Conservation (phyloP, 2,888 invertebrate genomes). For the Agrotis exclamationis region DNA sequence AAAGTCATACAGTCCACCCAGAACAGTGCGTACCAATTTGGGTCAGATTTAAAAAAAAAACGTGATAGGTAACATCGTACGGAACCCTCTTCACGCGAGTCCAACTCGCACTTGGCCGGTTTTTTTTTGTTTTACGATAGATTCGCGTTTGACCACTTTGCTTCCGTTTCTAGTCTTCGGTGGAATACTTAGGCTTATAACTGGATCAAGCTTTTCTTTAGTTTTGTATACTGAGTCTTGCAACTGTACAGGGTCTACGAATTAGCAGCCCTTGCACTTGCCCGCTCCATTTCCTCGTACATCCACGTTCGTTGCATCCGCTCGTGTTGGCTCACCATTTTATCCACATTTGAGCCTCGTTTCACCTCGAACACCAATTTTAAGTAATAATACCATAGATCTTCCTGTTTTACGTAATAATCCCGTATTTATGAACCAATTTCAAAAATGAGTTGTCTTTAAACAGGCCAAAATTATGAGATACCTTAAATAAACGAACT, state of each 20-base stretch:
- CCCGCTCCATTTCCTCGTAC: conserved; percentile 32
- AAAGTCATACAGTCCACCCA: too few species aligned
- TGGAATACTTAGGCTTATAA: not conserved
- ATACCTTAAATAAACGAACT: too few species aligned
- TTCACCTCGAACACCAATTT: conserved; percentile 61
- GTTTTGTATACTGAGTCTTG: too few species aligned
- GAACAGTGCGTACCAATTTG: too few species aligned
- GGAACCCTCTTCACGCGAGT: too few species aligned
- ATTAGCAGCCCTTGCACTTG: not conserved
- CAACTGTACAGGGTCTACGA: too few species aligned
- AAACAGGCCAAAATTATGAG: not conserved
- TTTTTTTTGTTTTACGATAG: too few species aligned
- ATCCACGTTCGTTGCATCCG: conserved; percentile 45
- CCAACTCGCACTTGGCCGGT: too few species aligned
- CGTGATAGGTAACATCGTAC: too few species aligned
- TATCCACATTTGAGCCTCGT: conserved; percentile 62
- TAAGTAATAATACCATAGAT: conserved; percentile 62
- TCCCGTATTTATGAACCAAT: conserved; percentile 40
- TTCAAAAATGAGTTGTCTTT: conserved; percentile 9
- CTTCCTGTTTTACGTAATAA: conserved; percentile 23
- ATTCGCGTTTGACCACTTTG: too few species aligned
- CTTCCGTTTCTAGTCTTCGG: not conserved
- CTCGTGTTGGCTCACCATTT: conserved; percentile 57
- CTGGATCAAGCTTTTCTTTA: too few species aligned
- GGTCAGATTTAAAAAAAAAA: too few species aligned